Percentiles rank a stretch among this genome's conserved stretches.
phyloP scores from a whole-genome alignment of 2,113 vertebrate species.

The Oreochromis aureus region DNA sequence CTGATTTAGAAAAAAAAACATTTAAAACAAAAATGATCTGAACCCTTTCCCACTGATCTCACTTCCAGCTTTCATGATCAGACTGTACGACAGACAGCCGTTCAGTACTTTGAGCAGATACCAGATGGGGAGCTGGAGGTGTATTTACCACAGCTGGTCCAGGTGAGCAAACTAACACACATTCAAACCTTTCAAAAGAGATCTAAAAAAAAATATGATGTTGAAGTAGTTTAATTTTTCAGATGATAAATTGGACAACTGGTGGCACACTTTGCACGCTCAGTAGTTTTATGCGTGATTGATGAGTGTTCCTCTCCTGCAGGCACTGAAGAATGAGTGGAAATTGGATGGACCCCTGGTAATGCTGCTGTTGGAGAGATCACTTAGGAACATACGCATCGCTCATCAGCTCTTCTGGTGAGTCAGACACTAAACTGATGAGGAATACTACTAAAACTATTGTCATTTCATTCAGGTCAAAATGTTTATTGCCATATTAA shows the following conservation, averaged over 20 bases:
- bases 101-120: conserved; percentile 76
- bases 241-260: background rate
- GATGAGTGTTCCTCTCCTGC: background rate
- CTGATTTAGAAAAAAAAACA: accelerated
- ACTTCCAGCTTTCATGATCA: conserved; percentile 82
- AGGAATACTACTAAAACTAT: background rate
- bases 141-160: conserved; percentile 83
- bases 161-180: conserved; percentile 66
- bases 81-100: conserved; percentile 74
- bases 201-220: background rate
- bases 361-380: conserved; percentile 75
- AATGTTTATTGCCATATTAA: background rate
- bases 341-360: conserved; percentile 78
- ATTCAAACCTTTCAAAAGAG: background rate
- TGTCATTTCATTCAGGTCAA: background rate
- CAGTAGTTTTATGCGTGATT: background rate
- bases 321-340: conserved; percentile 89
- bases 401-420: conserved; percentile 85
- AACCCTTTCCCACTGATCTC: background rate
- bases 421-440: background rate
- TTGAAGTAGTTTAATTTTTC: background rate
- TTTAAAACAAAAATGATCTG: background rate
- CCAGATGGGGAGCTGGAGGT: conserved; percentile 77
- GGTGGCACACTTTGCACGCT: background rate
- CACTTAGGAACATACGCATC: conserved; percentile 75